A percentile compares a stretch with the other conserved stretches of the same genome.
These are phyloP conservation scores for Dolichallabes microphthalmus DNA, from an alignment of 2,113 vertebrate species.

Conservation along the genomic window DNA sequence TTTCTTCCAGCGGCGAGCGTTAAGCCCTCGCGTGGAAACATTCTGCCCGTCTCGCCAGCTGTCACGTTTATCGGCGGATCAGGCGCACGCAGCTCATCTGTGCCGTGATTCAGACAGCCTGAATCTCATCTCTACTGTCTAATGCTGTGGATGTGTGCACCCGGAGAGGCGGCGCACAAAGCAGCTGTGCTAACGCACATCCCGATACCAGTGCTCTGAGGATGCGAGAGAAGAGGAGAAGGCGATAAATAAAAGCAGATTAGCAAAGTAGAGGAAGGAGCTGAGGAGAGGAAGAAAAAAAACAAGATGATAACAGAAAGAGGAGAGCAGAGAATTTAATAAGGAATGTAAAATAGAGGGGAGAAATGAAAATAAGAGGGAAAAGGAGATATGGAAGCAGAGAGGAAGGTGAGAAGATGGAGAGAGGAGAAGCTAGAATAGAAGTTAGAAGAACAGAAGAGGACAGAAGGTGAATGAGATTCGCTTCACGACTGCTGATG, in stretches of 20 bases:
- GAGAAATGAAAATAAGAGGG: not conserved
- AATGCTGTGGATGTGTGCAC: constrained; percentile 10
- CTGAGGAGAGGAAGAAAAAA: not conserved
- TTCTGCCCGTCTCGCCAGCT: constrained; percentile 8
- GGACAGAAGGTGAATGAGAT: constrained; percentile 38
- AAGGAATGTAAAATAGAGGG: not conserved
- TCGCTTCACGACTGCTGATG: constrained; percentile 42
- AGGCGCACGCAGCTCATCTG: not conserved
- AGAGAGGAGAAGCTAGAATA: too few species aligned
- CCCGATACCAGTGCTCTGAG: not conserved
- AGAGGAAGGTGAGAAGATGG: not conserved
- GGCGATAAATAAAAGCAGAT: not conserved
- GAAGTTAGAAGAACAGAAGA: constrained; percentile 1
- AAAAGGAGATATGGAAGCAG: not conserved
- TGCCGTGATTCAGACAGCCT: not conserved
- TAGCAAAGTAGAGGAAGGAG: not conserved
- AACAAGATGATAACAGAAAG: not conserved
- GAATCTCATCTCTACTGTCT: constrained; percentile 11
- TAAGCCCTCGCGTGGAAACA: not conserved
- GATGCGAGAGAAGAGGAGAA: not conserved
- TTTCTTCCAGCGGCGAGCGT: constrained; percentile 6
- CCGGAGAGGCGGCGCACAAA: constrained; percentile 12
- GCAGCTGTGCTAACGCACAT: constrained; percentile 14
- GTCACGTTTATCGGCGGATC: not conserved
- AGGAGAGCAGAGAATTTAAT: not conserved